Conservation (phyloP, 2,113 vertebrate species). For the Cheirogaleus medius region DNA sequence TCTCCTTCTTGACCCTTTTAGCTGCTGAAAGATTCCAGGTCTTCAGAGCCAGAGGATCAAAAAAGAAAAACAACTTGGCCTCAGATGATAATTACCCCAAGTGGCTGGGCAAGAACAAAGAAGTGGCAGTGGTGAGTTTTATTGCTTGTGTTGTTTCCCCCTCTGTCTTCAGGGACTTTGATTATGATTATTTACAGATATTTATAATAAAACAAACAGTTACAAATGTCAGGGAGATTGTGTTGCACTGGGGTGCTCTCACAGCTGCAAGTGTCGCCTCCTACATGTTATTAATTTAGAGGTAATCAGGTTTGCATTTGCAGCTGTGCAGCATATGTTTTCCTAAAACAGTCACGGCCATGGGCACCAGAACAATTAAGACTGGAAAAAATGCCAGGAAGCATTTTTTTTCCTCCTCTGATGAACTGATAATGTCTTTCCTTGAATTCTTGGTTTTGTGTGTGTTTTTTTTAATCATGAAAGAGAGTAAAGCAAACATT, state of each 20-base stretch:
- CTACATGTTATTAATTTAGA: conserved; percentile 62
- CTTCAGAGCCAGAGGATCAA: background rate
- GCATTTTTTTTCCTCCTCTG: background rate
- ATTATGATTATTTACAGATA: conserved; percentile 43
- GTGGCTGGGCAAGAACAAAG: background rate
- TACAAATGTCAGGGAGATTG: conserved; percentile 18
- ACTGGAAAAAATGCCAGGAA: conserved; percentile 49
- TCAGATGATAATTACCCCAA: background rate
- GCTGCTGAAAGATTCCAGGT: background rate
- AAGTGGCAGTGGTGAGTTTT: background rate
- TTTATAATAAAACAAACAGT: conserved; percentile 24
- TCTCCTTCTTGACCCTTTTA: background rate
- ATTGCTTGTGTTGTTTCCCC: background rate
- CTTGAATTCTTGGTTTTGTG: conserved; percentile 19
- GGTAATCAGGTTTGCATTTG: conserved; percentile 72
- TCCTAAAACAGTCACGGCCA: conserved; percentile 55
- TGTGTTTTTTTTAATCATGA: background rate
- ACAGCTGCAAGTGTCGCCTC: conserved; percentile 45
- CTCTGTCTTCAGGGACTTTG: background rate
- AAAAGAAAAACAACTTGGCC: conserved; percentile 15
- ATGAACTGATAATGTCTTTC: conserved; percentile 12
- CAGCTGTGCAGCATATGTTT: conserved; percentile 35
- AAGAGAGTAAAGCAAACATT: background rate
- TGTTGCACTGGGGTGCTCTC: background rate
- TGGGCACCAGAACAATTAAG: conserved; percentile 62